Base-by-base conservation (phyloP, 2,888 invertebrate genomes). In the Apamea anceps region DNA sequence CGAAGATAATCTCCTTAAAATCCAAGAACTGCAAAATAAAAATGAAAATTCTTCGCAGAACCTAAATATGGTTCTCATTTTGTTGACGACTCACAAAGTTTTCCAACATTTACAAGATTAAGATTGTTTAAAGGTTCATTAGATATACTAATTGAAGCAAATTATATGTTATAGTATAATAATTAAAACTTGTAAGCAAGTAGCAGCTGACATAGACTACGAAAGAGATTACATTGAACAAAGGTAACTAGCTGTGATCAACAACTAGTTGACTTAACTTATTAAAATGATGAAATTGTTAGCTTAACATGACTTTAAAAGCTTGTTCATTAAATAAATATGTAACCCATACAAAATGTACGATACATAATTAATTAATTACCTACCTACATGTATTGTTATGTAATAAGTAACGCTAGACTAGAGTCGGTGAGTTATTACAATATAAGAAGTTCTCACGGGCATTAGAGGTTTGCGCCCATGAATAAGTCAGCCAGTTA, bases 401-500 rank as follows among this genome's bases (percentile, higher is more conserved):
- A 75, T 7, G 21, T 32, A 10, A 8, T 21, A 32, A 63, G 63
- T 32, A 70, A 21, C 70, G 18, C 37, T 32, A 15, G 32, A 32
- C 63, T 42, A 18, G 25, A 51, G 37, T 60, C 15, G 15, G 60
- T 66, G 32, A 54, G 28, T 42, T 37, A 60, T 78, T 57, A 66
- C 25, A 42, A 13, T 13, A 62, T 62, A 25, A 65, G 25, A 25
- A 65, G 37, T 15, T 75, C 60, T 65, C 66, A 37, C 8, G n/a
- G 51, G 75, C 51, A 51, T 42, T 42, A 60, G 25, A 66, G 51
- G 60, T 51, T 28, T 45, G 45, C 21, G 21, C 8, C 21, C 42
- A 54, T 67, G 32, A 80, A 48, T 67, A 72, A 72, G 8, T 72
- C 62, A 57, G 37, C 15, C 18, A 45, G 60, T 32, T n/a, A 63